Evolutionary conservation across 2,888 invertebrate species (phyloP).

Genomic region (Heliconius charithonia): DNA sequence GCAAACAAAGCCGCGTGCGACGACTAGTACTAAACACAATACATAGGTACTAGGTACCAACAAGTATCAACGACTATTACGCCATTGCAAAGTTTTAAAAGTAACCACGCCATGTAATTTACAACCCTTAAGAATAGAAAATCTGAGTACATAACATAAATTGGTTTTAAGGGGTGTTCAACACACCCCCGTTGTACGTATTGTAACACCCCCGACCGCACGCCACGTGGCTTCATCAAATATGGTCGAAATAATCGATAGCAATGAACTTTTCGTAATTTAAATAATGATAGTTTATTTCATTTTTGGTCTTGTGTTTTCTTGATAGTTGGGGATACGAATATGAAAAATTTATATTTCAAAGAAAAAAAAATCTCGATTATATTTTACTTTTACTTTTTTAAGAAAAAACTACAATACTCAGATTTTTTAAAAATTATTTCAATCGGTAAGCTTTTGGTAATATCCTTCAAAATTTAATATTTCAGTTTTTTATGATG

Average conservation of each 20-base stretch:
- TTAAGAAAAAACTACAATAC: too few relatives aligned
- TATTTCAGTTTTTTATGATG: too few relatives aligned
- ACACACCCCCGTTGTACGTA: slow-evolving; percentile 53
- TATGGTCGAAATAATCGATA: slow-evolving; percentile 59
- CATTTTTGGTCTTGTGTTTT: neutral
- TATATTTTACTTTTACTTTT: too few relatives aligned
- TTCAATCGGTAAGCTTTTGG: too few relatives aligned
- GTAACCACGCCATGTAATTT: slow-evolving; percentile 15
- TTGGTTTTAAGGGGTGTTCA: slow-evolving; percentile 52
- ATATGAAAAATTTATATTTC: neutral
- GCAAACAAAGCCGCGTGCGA: too few relatives aligned
- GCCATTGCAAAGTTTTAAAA: slow-evolving; percentile 2
- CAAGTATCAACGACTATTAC: neutral
- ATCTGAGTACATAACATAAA: slow-evolving; percentile 38
- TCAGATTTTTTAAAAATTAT: too few relatives aligned
- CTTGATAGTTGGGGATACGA: neutral
- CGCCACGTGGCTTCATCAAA: slow-evolving; percentile 54
- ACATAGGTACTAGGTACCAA: neutral
- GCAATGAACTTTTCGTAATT: neutral
- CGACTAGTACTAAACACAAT: neutral
- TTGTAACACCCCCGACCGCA: slow-evolving; percentile 27
- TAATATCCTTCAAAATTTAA: too few relatives aligned
- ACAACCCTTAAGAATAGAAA: slow-evolving; percentile 26
- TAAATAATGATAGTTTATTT: neutral
- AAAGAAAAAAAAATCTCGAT: too few relatives aligned